Conservation (phyloP, 2,888 invertebrate genomes). For the Chorisops tibialis region DNA sequence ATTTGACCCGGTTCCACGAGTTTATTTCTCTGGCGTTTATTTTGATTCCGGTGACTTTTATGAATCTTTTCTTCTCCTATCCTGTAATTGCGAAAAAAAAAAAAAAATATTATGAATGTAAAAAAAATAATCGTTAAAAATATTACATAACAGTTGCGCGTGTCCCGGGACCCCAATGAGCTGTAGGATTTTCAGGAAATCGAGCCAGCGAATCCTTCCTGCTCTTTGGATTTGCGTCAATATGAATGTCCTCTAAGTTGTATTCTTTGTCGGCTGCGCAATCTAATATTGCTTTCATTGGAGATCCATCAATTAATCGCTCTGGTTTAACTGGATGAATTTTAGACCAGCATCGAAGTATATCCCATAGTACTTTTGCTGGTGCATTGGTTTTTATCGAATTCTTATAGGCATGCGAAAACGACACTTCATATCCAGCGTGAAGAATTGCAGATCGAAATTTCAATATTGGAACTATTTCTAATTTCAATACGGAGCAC, state of each 20-base stretch:
- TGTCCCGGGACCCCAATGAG: conserved; percentile 89
- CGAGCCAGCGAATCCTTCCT: conserved; percentile 68
- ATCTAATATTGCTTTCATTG: conserved; percentile 55
- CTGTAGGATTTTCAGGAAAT: conserved; percentile 83
- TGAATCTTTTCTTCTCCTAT: conserved; percentile 59
- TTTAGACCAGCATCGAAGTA: conserved; percentile 77
- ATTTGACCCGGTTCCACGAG: neutral
- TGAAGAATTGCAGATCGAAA: conserved; percentile 84
- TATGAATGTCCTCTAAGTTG: conserved; percentile 51
- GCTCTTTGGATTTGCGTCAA: conserved; percentile 77
- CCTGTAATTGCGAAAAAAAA: conserved; percentile 50
- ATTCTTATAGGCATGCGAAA: conserved; percentile 82
- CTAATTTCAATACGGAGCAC: conserved; percentile 67
- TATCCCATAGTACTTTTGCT: conserved; percentile 82
- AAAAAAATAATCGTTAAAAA: conserved; percentile 7
- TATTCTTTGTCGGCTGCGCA: conserved; percentile 53
- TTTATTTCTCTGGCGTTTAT: conserved; percentile 57
- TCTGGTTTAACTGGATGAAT: conserved; percentile 64
- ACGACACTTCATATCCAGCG: conserved; percentile 86
- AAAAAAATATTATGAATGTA: conserved; percentile 16
- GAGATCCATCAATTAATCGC: conserved; percentile 53
- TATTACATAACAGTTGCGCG: conserved; percentile 73
- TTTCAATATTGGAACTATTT: conserved; percentile 65
- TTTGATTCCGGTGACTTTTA: conserved; percentile 65
- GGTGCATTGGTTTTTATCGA: conserved; percentile 95